Percentiles rank a stretch among this genome's conserved stretches.
These are phyloP conservation scores for Vannuccia rotundouncinata DNA, from an alignment of 2,888 invertebrate species.

Conservation along the genomic window DNA sequence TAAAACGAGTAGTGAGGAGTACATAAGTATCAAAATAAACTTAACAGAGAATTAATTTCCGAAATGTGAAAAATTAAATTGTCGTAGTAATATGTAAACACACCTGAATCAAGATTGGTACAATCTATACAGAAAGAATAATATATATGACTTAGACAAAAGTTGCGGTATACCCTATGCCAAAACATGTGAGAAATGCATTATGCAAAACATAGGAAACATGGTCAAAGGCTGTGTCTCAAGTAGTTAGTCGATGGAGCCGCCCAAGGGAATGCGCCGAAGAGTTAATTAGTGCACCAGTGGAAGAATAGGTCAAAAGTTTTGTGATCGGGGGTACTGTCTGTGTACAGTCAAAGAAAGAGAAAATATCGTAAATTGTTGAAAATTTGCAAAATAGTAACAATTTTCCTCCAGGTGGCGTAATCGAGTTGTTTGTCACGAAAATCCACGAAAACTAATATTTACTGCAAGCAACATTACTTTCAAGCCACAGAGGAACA, in stretches of 20 bases:
- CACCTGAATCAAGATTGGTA: slow-evolving; percentile 21
- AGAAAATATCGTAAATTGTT: not conserved
- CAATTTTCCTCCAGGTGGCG: not conserved
- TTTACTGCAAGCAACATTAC: not conserved
- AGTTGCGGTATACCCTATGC: slow-evolving; percentile 13
- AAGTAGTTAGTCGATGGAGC: not conserved
- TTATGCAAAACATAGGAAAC: slow-evolving; percentile 26
- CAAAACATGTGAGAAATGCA: slow-evolving; percentile 12
- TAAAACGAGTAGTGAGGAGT: slow-evolving; percentile 1
- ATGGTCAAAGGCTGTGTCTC: slow-evolving; percentile 8
- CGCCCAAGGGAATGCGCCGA: slow-evolving; percentile 11
- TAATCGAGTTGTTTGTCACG: not conserved
- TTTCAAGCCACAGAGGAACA: not conserved
- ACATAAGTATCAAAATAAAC: slow-evolving; percentile 1
- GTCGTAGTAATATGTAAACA: not conserved
- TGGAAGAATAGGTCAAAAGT: not conserved
- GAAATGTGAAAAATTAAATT: not conserved
- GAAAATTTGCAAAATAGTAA: not conserved
- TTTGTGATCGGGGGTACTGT: not conserved
- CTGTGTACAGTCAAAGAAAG: slow-evolving; percentile 7
- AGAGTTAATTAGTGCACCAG: slow-evolving; percentile 6
- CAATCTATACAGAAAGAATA: slow-evolving; percentile 24
- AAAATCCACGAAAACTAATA: not conserved
- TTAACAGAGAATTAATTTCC: not conserved
- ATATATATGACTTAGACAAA: slow-evolving; percentile 19